These are phyloP conservation scores for Himalopsyche kuldschensis DNA, from an alignment of 2,888 invertebrate species.

Conservation along the genomic window DNA sequence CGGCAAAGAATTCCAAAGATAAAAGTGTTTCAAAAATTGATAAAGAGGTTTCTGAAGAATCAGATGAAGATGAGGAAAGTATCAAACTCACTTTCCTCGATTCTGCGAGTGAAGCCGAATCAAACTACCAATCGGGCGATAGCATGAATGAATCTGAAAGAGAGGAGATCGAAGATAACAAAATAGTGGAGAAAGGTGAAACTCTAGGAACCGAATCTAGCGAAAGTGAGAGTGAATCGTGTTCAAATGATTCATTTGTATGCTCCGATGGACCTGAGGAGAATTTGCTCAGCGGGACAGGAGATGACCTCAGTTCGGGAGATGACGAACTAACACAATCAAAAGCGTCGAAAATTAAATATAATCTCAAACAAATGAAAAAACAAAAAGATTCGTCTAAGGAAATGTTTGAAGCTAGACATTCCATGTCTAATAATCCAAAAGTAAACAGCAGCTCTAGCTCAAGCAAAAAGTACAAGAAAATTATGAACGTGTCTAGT, in stretches of 20 bases:
- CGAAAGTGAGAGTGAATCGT: conserved; percentile 45
- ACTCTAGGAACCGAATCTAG: conserved; percentile 54
- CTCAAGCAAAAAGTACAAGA: not conserved
- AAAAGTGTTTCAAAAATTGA: not conserved
- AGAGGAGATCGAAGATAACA: conserved; percentile 48
- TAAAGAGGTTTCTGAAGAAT: not conserved
- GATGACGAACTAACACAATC: conserved; percentile 54
- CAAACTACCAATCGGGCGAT: conserved; percentile 55
- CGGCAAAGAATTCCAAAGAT: not conserved
- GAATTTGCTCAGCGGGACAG: conserved; percentile 52
- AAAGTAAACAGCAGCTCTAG: not conserved
- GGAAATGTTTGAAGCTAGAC: not conserved
- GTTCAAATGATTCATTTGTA: conserved; percentile 60
- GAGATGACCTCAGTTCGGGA: conserved; percentile 53
- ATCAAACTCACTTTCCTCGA: conserved; percentile 11
- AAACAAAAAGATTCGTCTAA: not conserved
- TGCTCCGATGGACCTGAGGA: conserved; percentile 54
- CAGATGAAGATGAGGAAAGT: not conserved
- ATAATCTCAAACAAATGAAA: not conserved
- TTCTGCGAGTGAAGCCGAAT: conserved; percentile 48
- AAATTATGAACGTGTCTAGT: not conserved
- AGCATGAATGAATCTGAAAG: conserved; percentile 54
- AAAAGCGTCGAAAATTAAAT: conserved; percentile 50
- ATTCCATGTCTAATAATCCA: not conserved
- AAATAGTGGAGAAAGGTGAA: conserved; percentile 56